These are phyloP conservation scores for Drosophila kurseongensis DNA, from an alignment of 1,140 invertebrate genomes.

Conservation along the genomic window DNA sequence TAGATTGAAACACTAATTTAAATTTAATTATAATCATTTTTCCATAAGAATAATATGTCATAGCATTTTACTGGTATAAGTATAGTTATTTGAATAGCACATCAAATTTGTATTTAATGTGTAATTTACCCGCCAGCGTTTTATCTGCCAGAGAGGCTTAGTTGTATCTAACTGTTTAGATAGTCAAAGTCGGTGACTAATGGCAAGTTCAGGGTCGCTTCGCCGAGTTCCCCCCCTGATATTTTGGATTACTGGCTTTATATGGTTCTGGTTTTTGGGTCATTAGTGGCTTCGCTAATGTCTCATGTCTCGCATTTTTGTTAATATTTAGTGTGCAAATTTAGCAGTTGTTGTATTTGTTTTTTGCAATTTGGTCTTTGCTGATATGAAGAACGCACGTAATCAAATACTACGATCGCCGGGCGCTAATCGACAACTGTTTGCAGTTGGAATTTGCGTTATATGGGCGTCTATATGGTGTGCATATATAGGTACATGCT, in stretches of 20 bases:
- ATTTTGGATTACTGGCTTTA: conserved; percentile 28
- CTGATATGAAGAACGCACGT: conserved; percentile 58
- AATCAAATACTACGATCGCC: conserved; percentile 68
- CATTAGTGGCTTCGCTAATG: conserved; percentile 26
- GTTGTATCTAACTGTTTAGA: conserved; percentile 27
- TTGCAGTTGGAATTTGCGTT: conserved; percentile 71
- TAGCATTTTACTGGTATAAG: background rate
- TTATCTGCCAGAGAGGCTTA: conserved; percentile 12
- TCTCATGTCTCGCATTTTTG: conserved; percentile 11
- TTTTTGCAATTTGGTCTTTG: conserved; percentile 13
- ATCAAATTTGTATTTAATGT: no score
- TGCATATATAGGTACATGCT: background rate
- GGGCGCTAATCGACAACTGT: conserved; percentile 65
- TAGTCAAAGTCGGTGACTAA: conserved; percentile 32
- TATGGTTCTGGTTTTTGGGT: conserved; percentile 19
- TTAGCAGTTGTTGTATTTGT: background rate
- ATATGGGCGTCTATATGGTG: conserved; percentile 9
- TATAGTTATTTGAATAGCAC: background rate
- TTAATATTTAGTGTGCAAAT: conserved; percentile 20
- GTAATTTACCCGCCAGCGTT: background rate
- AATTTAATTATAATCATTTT: background rate
- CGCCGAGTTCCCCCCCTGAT: background rate
- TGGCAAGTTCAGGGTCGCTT: conserved; percentile 38
- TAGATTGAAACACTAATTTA: background rate
- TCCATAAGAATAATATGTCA: background rate